A percentile compares a stretch with the other conserved stretches of the same genome.
phyloP scores from a whole-genome alignment of 2,113 vertebrate species.

The Antennarius striatus region DNA sequence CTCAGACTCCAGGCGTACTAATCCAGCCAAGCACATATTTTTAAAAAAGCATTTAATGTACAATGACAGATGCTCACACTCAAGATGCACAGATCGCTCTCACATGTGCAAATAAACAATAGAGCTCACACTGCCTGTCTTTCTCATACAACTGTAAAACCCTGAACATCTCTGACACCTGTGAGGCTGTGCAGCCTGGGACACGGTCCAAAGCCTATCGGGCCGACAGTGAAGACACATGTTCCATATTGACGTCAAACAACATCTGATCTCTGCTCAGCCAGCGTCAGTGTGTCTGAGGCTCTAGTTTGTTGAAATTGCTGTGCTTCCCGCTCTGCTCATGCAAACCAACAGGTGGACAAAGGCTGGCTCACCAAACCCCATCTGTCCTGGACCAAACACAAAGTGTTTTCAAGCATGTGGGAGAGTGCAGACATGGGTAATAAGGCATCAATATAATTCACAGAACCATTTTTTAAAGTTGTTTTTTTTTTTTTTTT shows the following conservation, averaged over 20 bases:
- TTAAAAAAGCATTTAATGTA: slow-evolving; percentile 53
- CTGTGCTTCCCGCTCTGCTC: slow-evolving; percentile 34
- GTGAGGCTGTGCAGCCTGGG: slow-evolving; percentile 50
- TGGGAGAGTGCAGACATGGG: slow-evolving; percentile 7
- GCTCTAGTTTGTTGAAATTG: slow-evolving; percentile 47
- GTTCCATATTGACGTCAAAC: slow-evolving; percentile 72
- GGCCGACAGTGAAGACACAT: slow-evolving; percentile 58
- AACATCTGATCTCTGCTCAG: slow-evolving; percentile 57
- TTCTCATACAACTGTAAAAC: slow-evolving; percentile 27
- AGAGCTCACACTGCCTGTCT: slow-evolving; percentile 18
- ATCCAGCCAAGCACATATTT: slow-evolving; percentile 38
- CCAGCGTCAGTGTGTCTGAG: slow-evolving; percentile 73
- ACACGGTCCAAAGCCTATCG: slow-evolving; percentile 53
- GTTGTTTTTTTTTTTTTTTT: neutral
- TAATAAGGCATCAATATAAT: slow-evolving; percentile 15
- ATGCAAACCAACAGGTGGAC: slow-evolving; percentile 62
- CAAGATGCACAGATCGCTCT: slow-evolving; percentile 40
- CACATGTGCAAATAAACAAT: slow-evolving; percentile 16
- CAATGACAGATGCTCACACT: slow-evolving; percentile 37
- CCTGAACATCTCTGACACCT: slow-evolving; percentile 60
- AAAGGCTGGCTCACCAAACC: slow-evolving; percentile 18
- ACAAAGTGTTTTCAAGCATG: slow-evolving; percentile 6
- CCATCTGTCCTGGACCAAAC: slow-evolving; percentile 43
- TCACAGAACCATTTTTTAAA: neutral
- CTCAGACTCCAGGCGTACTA: slow-evolving; percentile 41